These are phyloP conservation scores for Yponomeuta malinellus DNA, from an alignment of 2,888 invertebrate species.

Conservation along the genomic window DNA sequence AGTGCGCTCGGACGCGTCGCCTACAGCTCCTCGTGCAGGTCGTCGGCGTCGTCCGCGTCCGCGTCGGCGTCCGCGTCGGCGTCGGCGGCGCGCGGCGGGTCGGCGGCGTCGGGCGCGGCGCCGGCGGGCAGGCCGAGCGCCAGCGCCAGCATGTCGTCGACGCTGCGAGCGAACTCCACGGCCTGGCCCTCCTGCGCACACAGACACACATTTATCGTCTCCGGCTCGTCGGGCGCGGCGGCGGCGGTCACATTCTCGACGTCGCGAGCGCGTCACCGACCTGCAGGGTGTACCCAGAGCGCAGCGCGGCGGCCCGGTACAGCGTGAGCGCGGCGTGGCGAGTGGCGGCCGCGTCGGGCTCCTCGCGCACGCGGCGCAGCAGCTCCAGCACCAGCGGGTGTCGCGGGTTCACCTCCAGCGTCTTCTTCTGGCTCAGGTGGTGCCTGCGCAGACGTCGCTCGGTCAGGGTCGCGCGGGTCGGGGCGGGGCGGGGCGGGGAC, in stretches of 20 bases:
- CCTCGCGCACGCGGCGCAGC: constrained; percentile 85
- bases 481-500: no score
- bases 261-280: no score
- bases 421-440: constrained; percentile 96
- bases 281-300: constrained; percentile 93
- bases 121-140: constrained; percentile 85
- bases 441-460: constrained; percentile 52
- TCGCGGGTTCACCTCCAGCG: constrained; percentile 96
- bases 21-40: constrained; percentile 49
- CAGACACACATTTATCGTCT: no score
- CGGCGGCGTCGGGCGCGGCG: constrained; percentile 71
- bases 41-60: constrained; percentile 26
- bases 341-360: constrained; percentile 80
- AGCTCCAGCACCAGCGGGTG: constrained; percentile 97
- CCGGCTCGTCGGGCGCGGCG: no score
- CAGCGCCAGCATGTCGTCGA: constrained; percentile 92
- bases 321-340: constrained; percentile 91
- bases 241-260: no score
- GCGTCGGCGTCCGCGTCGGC: constrained; percentile 23
- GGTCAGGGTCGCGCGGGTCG: no score
- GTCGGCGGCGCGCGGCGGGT: constrained; percentile 20
- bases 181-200: constrained; percentile 54
- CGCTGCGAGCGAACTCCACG: constrained; percentile 90
- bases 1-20: background rate
- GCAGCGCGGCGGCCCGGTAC: constrained; percentile 92